A percentile compares a stretch with the other conserved stretches of the same genome.
These are phyloP conservation scores for Acanthornis magna DNA, from an alignment of 2,797 vertebrate genomes.

Conservation along the genomic window DNA sequence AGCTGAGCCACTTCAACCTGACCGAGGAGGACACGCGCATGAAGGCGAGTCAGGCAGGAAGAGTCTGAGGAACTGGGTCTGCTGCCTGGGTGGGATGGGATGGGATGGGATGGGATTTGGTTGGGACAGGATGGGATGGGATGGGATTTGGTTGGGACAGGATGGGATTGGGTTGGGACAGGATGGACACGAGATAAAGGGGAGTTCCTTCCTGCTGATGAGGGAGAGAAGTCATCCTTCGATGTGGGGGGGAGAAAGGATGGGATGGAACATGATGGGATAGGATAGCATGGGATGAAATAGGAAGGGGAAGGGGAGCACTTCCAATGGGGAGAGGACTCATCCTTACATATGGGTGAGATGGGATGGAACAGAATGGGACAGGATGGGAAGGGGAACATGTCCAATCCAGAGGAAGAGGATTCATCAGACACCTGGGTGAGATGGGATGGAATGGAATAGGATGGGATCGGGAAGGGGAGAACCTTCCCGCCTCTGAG, in stretches of 20 bases:
- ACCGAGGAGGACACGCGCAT: conserved; percentile 85
- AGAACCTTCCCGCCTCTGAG: rapidly evolving
- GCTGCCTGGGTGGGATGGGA: not conserved
- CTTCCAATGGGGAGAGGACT: not conserved
- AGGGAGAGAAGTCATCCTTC: not conserved
- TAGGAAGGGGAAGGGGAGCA: not conserved
- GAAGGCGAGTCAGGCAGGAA: conserved; percentile 77
- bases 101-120: not conserved
- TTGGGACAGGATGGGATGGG: rapidly evolving
- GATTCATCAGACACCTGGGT: not conserved
- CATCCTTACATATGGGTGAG: not conserved
- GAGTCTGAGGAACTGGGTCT: not conserved
- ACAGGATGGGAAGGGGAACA: not conserved
- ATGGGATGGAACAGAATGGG: not conserved
- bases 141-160: not conserved
- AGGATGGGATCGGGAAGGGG: not conserved
- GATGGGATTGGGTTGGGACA: not conserved
- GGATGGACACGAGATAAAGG: not conserved
- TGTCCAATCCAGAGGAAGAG: not conserved
- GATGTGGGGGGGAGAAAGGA: not conserved
- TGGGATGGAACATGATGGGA: not conserved
- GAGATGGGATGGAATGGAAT: not conserved
- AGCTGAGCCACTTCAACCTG: conserved; percentile 86
- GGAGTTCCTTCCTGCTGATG: not conserved
- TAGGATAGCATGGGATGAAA: not conserved